Percentiles rank a stretch among this genome's conserved stretches.
Conservation (phyloP, 2,888 invertebrate genomes). For the Neoitamus cyanurus region DNA sequence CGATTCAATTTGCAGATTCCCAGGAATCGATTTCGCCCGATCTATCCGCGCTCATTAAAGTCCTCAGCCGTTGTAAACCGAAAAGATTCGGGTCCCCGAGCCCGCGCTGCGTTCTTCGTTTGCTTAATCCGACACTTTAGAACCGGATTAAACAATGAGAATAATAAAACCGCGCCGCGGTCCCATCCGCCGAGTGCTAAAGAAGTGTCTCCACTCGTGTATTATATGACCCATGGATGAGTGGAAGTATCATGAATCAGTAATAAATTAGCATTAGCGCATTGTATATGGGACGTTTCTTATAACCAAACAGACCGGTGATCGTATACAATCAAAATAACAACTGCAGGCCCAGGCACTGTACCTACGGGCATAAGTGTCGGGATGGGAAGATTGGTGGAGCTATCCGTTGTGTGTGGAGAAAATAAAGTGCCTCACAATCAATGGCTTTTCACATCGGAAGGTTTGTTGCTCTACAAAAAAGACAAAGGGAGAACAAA, state of each 20-base stretch:
- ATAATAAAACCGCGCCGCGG: conserved; percentile 14
- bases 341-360: conserved; percentile 5
- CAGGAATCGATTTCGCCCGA: background rate
- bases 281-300: conserved; percentile 56
- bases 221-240: conserved; percentile 45
- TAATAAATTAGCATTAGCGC: conserved; percentile 58
- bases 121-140: conserved; percentile 55
- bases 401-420: conserved; percentile 11
- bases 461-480: conserved; percentile 38
- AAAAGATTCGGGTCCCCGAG: conserved; percentile 19
- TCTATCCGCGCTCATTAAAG: conserved; percentile 27
- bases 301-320: conserved; percentile 47
- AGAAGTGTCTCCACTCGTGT: conserved; percentile 45
- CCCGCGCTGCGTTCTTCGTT: conserved; percentile 48
- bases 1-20: background rate
- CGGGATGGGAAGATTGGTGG: conserved; percentile 42
- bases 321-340: conserved; percentile 45
- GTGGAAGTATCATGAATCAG: conserved; percentile 53
- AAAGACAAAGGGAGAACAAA: conserved; percentile 39
- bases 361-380: conserved; percentile 22
- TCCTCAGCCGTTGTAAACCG: background rate
- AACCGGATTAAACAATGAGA: conserved; percentile 54
- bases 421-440: conserved; percentile 41
- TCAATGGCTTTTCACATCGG: conserved; percentile 43
- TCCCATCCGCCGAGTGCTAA: conserved; percentile 27